These are phyloP conservation scores for Epirrhoe alternata DNA, from an alignment of 2,888 invertebrate genomes.

Conservation along the genomic window DNA sequence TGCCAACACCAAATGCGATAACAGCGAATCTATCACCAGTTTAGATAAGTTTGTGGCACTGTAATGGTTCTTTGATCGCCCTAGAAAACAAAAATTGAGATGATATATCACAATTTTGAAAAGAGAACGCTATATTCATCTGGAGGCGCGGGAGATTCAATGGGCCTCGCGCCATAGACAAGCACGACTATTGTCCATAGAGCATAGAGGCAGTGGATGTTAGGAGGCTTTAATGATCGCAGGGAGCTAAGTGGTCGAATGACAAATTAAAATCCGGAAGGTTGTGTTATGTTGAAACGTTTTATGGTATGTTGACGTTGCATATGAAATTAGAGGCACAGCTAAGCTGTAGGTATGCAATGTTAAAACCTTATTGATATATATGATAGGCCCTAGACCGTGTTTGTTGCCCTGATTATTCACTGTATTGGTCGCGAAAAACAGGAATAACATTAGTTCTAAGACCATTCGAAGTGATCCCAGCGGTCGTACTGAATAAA, in stretches of 20 bases:
- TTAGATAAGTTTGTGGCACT: too few species aligned
- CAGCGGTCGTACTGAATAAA: too few species aligned
- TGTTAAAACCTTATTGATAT: too few species aligned
- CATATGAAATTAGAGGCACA: too few species aligned
- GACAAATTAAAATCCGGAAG: conserved; percentile 63
- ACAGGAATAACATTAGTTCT: too few species aligned
- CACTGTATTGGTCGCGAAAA: too few species aligned
- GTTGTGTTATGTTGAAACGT: conserved; percentile 21
- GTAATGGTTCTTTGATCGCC: not conserved
- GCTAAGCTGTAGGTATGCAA: not conserved
- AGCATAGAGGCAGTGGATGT: conserved; percentile 36
- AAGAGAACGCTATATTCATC: conserved; percentile 33
- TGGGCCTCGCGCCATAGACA: conserved; percentile 53
- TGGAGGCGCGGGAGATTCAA: conserved; percentile 55
- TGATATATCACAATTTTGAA: conserved; percentile 18
- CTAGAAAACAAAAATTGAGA: not conserved
- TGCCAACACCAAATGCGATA: too few species aligned
- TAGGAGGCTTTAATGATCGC: conserved; percentile 59
- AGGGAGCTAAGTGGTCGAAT: conserved; percentile 66
- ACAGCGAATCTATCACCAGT: too few species aligned
- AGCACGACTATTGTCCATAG: conserved; percentile 51
- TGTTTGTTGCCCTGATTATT: too few species aligned
- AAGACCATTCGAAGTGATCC: too few species aligned
- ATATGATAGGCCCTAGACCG: too few species aligned
- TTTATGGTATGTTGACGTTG: not conserved